Conservation (phyloP, 2,797 vertebrate species). For the Cyprinodon diabolis region DNA sequence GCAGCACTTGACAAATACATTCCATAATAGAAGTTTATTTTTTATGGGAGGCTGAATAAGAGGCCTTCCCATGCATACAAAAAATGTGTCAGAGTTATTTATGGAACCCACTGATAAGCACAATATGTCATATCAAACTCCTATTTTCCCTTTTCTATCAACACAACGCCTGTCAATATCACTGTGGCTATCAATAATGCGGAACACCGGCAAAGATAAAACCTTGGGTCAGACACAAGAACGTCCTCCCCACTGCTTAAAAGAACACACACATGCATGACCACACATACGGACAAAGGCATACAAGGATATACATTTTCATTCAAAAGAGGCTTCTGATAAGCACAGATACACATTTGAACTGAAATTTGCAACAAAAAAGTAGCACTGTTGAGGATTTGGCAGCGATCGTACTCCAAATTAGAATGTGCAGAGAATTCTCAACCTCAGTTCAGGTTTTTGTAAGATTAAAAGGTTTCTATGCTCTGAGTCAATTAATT, state of each 20-base stretch:
- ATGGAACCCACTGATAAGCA: slow-evolving; percentile 99
- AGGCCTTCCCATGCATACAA: slow-evolving; percentile 99
- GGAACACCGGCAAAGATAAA: slow-evolving; percentile 90
- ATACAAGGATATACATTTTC: slow-evolving; percentile 29
- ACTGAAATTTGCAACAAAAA: slow-evolving; percentile 2
- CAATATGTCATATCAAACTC: slow-evolving; percentile 99
- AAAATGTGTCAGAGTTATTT: slow-evolving; percentile 99
- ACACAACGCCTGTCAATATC: slow-evolving; percentile 98
- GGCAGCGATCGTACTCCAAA: background rate
- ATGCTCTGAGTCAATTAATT: background rate
- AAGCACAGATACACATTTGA: slow-evolving; percentile 3
- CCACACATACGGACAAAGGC: slow-evolving; percentile 31
- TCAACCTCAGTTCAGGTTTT: background rate
- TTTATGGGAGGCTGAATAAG: slow-evolving; percentile 99
- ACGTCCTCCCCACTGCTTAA: slow-evolving; percentile 79
- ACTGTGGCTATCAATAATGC: slow-evolving; percentile 98
- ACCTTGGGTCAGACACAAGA: slow-evolving; percentile 87
- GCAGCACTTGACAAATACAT: slow-evolving; percentile 99
- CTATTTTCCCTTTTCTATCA: slow-evolving; percentile 92
- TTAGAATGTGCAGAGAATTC: background rate
- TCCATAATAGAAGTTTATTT: slow-evolving; percentile 99
- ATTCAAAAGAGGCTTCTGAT: slow-evolving; percentile 16
- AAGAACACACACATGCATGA: slow-evolving; percentile 40
- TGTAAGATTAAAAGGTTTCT: background rate
- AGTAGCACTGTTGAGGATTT: background rate